Percentiles rank a stretch among this genome's conserved stretches.
Conservation (phyloP, 53 echinoderm and acorn worm genomes). For the Luidia sarsii region DNA sequence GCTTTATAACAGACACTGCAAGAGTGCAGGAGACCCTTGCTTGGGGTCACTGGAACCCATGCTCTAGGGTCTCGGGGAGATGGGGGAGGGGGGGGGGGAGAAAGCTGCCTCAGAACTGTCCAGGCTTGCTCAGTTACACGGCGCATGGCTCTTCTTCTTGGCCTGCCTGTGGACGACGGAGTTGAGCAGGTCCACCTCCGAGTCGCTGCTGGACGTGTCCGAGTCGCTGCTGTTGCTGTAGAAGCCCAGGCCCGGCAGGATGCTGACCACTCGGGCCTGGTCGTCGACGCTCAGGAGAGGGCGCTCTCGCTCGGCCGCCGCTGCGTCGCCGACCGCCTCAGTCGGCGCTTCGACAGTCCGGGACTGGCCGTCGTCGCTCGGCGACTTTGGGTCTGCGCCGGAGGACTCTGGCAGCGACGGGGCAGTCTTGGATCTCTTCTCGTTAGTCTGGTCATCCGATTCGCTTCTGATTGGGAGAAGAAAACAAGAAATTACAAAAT, state of each 20-base stretch:
- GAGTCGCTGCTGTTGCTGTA: conserved; percentile 94
- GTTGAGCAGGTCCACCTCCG: conserved; percentile 57
- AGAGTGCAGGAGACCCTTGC: no score
- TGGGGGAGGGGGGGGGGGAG: no score
- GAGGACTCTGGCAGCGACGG: not conserved
- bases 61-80: no score
- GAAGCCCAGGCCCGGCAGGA: conserved; percentile 88
- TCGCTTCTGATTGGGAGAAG: conserved; percentile 15
- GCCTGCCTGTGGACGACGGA: conserved; percentile 12
- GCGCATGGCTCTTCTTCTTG: conserved; percentile 12
- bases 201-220: conserved; percentile 78
- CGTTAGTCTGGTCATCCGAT: conserved; percentile 26
- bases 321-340: not conserved
- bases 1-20: no score
- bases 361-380: not conserved
- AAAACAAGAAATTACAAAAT: not conserved
- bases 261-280: conserved; percentile 66
- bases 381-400: conserved; percentile 28
- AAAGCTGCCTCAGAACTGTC: no score
- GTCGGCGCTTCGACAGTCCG: not conserved
- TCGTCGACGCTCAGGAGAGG: not conserved
- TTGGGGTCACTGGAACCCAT: no score
- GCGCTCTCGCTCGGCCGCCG: no score
- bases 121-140: conserved; percentile 1
- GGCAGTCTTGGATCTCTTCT: conserved; percentile 42